These are phyloP conservation scores for Neodontobutis hainanensis DNA, from an alignment of 2,113 vertebrate genomes.

Conservation along the genomic window DNA sequence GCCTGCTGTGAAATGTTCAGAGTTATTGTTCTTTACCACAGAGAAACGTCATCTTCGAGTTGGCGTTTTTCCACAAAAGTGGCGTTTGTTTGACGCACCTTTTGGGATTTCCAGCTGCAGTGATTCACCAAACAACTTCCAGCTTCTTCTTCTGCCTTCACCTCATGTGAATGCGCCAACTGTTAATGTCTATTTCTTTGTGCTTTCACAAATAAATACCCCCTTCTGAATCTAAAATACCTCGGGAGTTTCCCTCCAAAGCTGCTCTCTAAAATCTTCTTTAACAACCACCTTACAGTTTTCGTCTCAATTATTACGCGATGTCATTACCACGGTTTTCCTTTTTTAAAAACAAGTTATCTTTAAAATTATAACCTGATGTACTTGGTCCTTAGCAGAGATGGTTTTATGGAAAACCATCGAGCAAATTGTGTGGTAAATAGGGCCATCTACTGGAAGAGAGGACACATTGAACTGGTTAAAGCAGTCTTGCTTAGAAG, in stretches of 20 bases:
- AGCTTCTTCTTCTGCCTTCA: not conserved
- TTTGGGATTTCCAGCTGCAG: not conserved
- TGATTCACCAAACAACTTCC: constrained; percentile 1
- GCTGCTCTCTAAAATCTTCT: too few species aligned
- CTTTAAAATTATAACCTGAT: not conserved
- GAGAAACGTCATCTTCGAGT: constrained; percentile 2
- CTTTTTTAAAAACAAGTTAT: not conserved
- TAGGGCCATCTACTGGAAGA: constrained; percentile 32
- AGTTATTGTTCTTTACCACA: not conserved
- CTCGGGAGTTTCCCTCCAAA: not conserved
- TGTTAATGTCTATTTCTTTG: not conserved
- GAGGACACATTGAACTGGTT: not conserved
- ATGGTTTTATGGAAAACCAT: not conserved
- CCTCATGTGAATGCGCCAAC: not conserved
- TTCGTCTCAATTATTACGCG: not conserved
- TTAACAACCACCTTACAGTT: too few species aligned
- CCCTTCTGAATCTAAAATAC: not conserved
- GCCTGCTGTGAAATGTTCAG: not conserved
- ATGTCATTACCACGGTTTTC: not conserved
- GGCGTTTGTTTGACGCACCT: not conserved
- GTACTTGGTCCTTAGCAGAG: not conserved
- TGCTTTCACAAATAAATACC: not conserved
- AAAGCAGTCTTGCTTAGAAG: too few species aligned
- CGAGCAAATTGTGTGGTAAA: not conserved
- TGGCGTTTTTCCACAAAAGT: not conserved